These are phyloP conservation scores for Hypselothyrea guttata DNA, from an alignment of 2,888 invertebrate genomes.

Conservation along the genomic window DNA sequence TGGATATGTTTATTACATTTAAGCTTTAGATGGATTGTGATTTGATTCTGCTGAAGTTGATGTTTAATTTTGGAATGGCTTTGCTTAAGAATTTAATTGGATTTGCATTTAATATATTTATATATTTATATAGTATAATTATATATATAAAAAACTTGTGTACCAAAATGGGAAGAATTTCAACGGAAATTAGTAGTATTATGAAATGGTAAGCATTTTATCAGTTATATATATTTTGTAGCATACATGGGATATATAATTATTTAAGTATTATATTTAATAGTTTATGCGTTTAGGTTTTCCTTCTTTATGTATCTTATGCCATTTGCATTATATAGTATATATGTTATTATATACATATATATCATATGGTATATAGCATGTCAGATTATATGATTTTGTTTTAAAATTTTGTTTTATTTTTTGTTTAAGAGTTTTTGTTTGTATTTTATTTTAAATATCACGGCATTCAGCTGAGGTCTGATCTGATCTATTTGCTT, in stretches of 20 bases:
- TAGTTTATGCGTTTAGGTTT: conserved; percentile 30
- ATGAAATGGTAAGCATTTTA: conserved; percentile 17
- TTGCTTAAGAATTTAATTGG: conserved; percentile 23
- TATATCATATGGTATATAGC: conserved; percentile 7
- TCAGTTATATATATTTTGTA: conserved; percentile 27
- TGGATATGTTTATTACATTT: conserved; percentile 45
- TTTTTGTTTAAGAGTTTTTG: conserved; percentile 17
- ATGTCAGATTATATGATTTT: conserved; percentile 8
- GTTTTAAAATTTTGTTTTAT: conserved; percentile 2
- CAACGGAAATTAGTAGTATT: conserved; percentile 6
- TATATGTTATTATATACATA: conserved; percentile 1
- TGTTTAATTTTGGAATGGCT: conserved; percentile 49
- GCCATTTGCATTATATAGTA: conserved; percentile 17
- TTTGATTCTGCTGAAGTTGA: no score
- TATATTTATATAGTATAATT: conserved; percentile 2
- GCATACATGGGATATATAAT: conserved; percentile 9
- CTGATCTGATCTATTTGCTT: conserved; percentile 71
- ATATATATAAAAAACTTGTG: conserved; percentile 17
- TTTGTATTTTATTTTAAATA: conserved; percentile 77
- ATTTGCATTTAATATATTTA: conserved; percentile 1
- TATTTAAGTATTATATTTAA: conserved; percentile 15
- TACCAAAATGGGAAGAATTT: conserved; percentile 19
- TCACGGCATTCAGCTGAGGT: conserved; percentile 82
- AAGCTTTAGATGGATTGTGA: no score
- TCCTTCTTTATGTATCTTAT: conserved; percentile 8